Conservation (phyloP, 2,888 invertebrate species). For the Clanis bilineata region DNA sequence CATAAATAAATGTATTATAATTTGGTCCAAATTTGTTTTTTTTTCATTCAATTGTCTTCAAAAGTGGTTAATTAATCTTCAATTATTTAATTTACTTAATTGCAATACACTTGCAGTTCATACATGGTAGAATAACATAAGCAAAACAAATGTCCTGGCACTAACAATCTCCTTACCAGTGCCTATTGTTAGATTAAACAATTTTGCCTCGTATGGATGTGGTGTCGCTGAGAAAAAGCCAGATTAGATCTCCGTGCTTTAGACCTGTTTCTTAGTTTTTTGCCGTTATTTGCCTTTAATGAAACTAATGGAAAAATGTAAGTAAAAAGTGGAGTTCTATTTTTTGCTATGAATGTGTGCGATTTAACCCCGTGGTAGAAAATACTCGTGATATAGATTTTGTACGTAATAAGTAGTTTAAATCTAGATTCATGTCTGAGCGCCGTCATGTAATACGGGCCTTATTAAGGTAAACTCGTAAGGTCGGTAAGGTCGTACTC, state of each 20-base stretch:
- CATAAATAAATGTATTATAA: too few relatives aligned
- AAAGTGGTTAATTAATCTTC: not conserved
- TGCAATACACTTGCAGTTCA: not conserved
- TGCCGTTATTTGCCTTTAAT: slow-evolving; percentile 13
- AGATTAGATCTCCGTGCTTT: slow-evolving; percentile 21
- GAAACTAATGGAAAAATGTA: slow-evolving; percentile 11
- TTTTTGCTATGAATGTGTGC: not conserved
- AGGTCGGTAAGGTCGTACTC: too few relatives aligned
- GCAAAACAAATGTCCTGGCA: slow-evolving; percentile 34
- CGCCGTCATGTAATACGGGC: too few relatives aligned
- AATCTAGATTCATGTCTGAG: too few relatives aligned
- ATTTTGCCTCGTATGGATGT: slow-evolving; percentile 31
- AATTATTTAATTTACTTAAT: not conserved
- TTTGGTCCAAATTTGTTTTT: not conserved
- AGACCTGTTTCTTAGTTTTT: slow-evolving; percentile 5
- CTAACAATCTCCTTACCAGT: slow-evolving; percentile 59
- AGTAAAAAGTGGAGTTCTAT: not conserved
- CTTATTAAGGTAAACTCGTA: too few relatives aligned
- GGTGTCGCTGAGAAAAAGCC: slow-evolving; percentile 29
- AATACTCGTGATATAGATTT: too few relatives aligned
- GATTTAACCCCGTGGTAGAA: too few relatives aligned
- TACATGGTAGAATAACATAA: slow-evolving; percentile 6
- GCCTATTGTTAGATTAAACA: slow-evolving; percentile 47
- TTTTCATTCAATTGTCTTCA: too few relatives aligned
- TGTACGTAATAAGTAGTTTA: too few relatives aligned